These are phyloP conservation scores for Nomada ferruginata DNA, from an alignment of 2,888 invertebrate genomes.

Conservation along the genomic window DNA sequence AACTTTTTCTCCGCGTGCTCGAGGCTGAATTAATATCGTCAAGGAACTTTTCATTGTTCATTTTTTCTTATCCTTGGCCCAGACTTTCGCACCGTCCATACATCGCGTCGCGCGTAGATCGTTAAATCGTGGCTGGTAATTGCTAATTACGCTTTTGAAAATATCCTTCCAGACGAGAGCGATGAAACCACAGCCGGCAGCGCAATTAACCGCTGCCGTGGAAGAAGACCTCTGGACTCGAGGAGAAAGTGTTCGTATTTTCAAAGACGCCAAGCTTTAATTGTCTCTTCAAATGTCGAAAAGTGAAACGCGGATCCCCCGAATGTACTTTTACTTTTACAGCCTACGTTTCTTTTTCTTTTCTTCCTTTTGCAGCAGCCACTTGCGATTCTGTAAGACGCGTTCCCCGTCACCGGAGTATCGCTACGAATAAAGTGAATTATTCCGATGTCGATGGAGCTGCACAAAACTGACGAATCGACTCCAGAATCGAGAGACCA, in stretches of 20 bases:
- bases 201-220: conserved; percentile 15
- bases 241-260: conserved; percentile 38
- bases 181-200: not conserved
- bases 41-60: conserved; percentile 7
- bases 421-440: too few relatives aligned
- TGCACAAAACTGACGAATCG: conserved; percentile 19
- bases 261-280: conserved; percentile 14
- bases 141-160: conserved; percentile 11
- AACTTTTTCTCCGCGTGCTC: too few relatives aligned
- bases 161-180: not conserved
- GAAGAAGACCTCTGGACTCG: not conserved
- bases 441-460: too few relatives aligned
- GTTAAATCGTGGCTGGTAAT: conserved; percentile 32
- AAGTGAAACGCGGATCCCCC: conserved; percentile 27
- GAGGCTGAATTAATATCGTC: not conserved
- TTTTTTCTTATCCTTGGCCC: conserved; percentile 21
- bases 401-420: too few relatives aligned
- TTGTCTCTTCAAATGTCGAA: conserved; percentile 32
- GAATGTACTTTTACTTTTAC: conserved; percentile 12
- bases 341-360: not conserved
- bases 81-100: conserved; percentile 32
- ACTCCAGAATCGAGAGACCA: conserved; percentile 39
- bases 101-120: not conserved
- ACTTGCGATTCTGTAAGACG: too few relatives aligned
- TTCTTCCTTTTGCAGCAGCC: not conserved